Evolutionary conservation across 2,113 vertebrate species (phyloP), one percentile per base, ranked within the genome.

Genomic region (Garra rufa): DNA sequence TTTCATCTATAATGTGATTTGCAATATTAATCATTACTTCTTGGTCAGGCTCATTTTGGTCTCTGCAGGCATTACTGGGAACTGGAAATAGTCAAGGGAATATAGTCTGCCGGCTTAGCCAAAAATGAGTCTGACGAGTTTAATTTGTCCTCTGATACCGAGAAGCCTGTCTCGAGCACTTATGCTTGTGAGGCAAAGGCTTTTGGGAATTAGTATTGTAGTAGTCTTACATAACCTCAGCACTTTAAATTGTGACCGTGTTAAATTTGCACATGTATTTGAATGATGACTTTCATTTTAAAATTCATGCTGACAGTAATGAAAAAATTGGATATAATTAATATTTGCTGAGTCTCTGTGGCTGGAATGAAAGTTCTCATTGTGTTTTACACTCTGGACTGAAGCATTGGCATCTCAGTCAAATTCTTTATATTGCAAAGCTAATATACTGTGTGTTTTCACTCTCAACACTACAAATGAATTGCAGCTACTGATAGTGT

Each of bases 151-250:
- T 52, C 50, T 59, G 30, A 59, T 55, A 77, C 14, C 2, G 6
- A 77, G 50, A 77, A 59, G 30, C 52, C 75, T n/a, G 75, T 77
- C 75, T 59, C 28, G 13, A 24, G 52, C 75, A 77, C 75, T 41
- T 38, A 76, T 52, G 46, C 15, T 76, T 52, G 24, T 79, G 76
- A 61, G 21, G 28, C 30, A 13, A 30, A 41, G 75, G 55, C 50
- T 34, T 52, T 26, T 52, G 44, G 17, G 73, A 52, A 30, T 76
- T 50, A 76, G 9, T 52, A 5, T 19, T 52, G 46, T 76, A 19
- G 28, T 10, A 44, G 55, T 63, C 52, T 79, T 44, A 13, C 11
- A 24, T 79, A 79, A 79, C 21, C 38, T 79, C 3, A 41, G 38
- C 76, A 26, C 52, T 41, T 43, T 26, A 15, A 77, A 79, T n/a